Conservation (phyloP, 2,113 vertebrate species). For the Pseudorasbora parva region DNA sequence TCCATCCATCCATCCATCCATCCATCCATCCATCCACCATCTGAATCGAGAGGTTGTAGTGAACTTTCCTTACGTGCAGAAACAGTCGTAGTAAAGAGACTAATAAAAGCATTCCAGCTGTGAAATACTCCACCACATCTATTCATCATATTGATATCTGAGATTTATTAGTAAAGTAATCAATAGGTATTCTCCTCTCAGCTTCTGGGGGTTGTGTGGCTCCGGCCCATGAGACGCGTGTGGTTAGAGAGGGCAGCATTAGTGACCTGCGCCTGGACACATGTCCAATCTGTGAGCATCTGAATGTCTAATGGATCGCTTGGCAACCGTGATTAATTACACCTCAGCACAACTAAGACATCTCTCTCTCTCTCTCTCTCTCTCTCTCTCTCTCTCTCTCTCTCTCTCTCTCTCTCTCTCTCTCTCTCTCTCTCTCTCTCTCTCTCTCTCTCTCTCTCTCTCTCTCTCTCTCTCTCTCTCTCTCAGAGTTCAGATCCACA, state of each 20-base stretch:
- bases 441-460: background rate
- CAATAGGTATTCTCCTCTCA: conserved; percentile 54
- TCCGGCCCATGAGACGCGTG: conserved; percentile 48
- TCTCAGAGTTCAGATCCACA: too few relatives aligned
- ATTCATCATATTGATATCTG: conserved; percentile 50
- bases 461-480: too few relatives aligned
- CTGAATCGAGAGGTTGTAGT: background rate
- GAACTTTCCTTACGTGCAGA: background rate
- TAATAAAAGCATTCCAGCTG: conserved; percentile 9
- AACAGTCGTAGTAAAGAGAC: background rate
- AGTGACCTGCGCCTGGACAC: conserved; percentile 55
- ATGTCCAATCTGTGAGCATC: conserved; percentile 54
- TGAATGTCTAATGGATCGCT: conserved; percentile 59
- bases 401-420: too few relatives aligned
- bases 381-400: too few relatives aligned
- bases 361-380: conserved; percentile 8
- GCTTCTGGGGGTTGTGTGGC: conserved; percentile 46
- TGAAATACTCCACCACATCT: conserved; percentile 37
- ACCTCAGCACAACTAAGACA: conserved; percentile 56
- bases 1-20: too few relatives aligned
- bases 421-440: background rate
- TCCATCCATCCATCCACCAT: too few relatives aligned
- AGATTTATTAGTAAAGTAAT: conserved; percentile 54
- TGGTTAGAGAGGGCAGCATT: conserved; percentile 57
- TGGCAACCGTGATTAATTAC: conserved; percentile 53